phyloP scores from a whole-genome alignment of 2,113 vertebrate species.

The Apistogramma diplotaenia region DNA sequence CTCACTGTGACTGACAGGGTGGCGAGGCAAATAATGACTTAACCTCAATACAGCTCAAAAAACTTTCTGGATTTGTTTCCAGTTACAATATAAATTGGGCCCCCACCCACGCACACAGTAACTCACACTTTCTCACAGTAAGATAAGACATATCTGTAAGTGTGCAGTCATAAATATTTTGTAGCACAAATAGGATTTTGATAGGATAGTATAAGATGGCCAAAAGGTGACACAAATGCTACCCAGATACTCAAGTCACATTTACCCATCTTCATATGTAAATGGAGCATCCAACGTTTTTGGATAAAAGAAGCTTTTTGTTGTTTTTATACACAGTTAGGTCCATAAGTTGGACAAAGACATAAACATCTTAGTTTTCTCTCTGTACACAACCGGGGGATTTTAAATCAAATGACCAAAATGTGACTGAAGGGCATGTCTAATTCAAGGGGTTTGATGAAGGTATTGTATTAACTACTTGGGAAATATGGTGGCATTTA shows the following conservation, averaged over 20 bases:
- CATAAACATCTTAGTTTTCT: too few relatives aligned
- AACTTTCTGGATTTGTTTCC: conserved; percentile 43
- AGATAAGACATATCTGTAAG: not conserved
- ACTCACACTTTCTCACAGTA: not conserved
- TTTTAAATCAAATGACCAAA: too few relatives aligned
- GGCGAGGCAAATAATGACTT: conserved; percentile 24
- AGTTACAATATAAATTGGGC: conserved; percentile 38
- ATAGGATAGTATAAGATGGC: conserved; percentile 15
- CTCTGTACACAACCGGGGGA: too few relatives aligned
- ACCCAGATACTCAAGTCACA: not conserved
- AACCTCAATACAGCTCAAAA: conserved; percentile 41
- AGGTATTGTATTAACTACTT: too few relatives aligned
- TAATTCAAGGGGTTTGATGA: too few relatives aligned
- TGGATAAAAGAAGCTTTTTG: too few relatives aligned
- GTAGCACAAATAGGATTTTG: conserved; percentile 14
- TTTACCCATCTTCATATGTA: not conserved
- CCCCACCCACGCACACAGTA: not conserved
- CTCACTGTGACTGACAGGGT: conserved; percentile 33
- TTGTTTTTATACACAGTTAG: too few relatives aligned
- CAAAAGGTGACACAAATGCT: not conserved
- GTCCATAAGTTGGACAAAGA: too few relatives aligned
- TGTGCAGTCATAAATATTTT: conserved; percentile 27
- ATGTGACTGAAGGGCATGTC: too few relatives aligned
- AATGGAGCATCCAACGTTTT: not conserved
- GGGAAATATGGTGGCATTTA: too few relatives aligned